These are phyloP conservation scores for Melolontha melolontha DNA, from an alignment of 2,888 invertebrate species.

Conservation along the genomic window DNA sequence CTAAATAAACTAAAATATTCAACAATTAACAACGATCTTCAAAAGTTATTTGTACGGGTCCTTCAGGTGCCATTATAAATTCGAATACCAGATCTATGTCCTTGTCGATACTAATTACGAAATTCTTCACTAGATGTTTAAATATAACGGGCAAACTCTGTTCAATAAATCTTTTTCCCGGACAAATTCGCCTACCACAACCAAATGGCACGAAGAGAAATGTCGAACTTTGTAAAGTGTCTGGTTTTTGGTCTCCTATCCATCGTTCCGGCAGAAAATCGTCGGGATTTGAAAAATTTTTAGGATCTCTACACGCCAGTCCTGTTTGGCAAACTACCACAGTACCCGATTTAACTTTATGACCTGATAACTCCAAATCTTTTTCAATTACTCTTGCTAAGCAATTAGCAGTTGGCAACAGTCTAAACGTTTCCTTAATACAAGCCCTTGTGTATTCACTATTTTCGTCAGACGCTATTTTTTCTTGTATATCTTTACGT, in stretches of 20 bases:
- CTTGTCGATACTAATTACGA: slow-evolving; percentile 76
- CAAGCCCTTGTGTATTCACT: slow-evolving; percentile 71
- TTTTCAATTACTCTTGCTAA: slow-evolving; percentile 81
- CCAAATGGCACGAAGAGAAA: slow-evolving; percentile 84
- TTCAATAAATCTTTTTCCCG: slow-evolving; percentile 87
- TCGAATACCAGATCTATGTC: slow-evolving; percentile 83
- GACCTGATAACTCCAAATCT: slow-evolving; percentile 76
- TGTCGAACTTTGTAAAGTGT: slow-evolving; percentile 67
- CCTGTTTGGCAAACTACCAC: slow-evolving; percentile 86
- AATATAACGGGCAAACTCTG: slow-evolving; percentile 80
- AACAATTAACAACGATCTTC: slow-evolving; percentile 62
- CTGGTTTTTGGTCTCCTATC: slow-evolving; percentile 68
- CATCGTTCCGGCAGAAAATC: slow-evolving; percentile 84
- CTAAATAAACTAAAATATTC: too few species aligned
- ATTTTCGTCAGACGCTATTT: slow-evolving; percentile 13
- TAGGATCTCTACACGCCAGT: slow-evolving; percentile 81
- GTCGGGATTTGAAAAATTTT: slow-evolving; percentile 79
- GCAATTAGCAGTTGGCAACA: slow-evolving; percentile 83
- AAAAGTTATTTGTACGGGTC: slow-evolving; percentile 77
- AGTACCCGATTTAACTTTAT: slow-evolving; percentile 79
- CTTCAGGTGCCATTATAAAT: slow-evolving; percentile 83
- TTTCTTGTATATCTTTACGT: slow-evolving; percentile 72
- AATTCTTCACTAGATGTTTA: slow-evolving; percentile 75
- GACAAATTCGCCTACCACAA: slow-evolving; percentile 83
- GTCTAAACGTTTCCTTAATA: slow-evolving; percentile 79